Evolutionary conservation across 2,888 invertebrate genomes (phyloP), one percentile per base, ranked within the genome.

Genomic region (Syrphus vitripennis): DNA sequence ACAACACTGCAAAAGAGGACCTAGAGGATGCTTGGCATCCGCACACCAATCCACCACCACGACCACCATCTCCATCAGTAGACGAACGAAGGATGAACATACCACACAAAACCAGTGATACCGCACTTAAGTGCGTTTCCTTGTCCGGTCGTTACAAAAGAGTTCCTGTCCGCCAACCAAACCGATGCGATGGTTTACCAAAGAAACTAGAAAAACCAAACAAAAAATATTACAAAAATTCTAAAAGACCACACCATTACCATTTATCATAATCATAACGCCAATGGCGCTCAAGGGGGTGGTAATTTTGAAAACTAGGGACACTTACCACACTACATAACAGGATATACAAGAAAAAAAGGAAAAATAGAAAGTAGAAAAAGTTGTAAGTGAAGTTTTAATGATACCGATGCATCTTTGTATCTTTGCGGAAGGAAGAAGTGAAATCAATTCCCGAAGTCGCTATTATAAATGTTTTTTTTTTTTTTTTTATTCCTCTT

Each of bases 71-170:
- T 34, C 37, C 42, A 69, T 31, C 26, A 45, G 14, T 9, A 34
- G 42, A 2, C 1, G 1, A 45, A 80, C 37, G 29, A 61, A 4
- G 6, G 21, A 59, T 26, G 21, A 34, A 67, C 4, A 37, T 4
- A 14, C 2, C 34, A 57, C 57, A 80, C 67, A 76, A 76, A 84
- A 70, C 84, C 80, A 84, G 37, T 67, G 65, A 80, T 76, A 84
- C 75, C 71, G 67, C 71, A 80, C 71, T 84, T 84, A 84, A 84
- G 84, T 84, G 84, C 80, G 84, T 80, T 84, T 80, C 80, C 71
- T 72, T 84, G 84, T 84, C 76, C 82, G 45, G 55, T 69, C 65
- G 34, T 19, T 75, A 61, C 55, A 59, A 40, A 53, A 55, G 72
- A 72, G 71, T 63, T 63, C 42, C 48, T 48, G 53, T 65, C 55